Evolutionary conservation across 2,113 vertebrate species (phyloP), one percentile per base, ranked within the genome.

Genomic region (Triplophysa rosa): DNA sequence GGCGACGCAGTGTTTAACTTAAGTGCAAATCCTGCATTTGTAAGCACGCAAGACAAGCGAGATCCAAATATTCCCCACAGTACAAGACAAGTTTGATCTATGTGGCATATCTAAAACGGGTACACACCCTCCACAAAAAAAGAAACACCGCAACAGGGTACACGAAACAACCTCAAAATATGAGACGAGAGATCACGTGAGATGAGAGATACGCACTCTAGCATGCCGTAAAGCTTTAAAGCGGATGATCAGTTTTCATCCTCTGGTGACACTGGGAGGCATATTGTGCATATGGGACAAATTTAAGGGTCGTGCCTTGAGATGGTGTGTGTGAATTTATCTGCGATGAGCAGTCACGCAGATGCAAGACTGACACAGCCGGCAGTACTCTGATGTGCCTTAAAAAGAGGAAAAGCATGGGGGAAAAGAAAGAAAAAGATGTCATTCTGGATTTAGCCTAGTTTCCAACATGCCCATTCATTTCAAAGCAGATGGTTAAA

Each of bases 361-460:
- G n/a, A 45, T 40, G 45, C n/a, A 63, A 86, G 79, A 79, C 77
- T 80, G 87, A 84, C 85, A 58, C 24, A 2, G 87, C 89, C 88
- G 61, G 85, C 81, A 87, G 88, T 88, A 65, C 65, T 80, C 81
- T 84, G 84, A n/a, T n/a, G 2, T 29, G 77, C 69, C 58, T 89
- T 88, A 88, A 87, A 75, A 47, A 54, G 63, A 73, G 40, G 62
- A 69, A 58, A 67, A 40, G 10, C 45, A 54, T 33, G 45, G 33
- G 42, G 11, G 26, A 12, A 65, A 37, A 7, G 86, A 85, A 84
- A 65, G 49, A 56, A 37, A 67, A 79, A 76, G n/a, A 87, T 87
- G 89, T 91, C 90, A 89, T 85, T 91, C 89, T 85, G 85, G 89
- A 91, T 90, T 91, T 91, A 92, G 88, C 90, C 89, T 89, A 91